A percentile compares a stretch with the other conserved stretches of the same genome.
Conservation (phyloP, 2,888 invertebrate genomes). For the Toxonevra muliebris region DNA sequence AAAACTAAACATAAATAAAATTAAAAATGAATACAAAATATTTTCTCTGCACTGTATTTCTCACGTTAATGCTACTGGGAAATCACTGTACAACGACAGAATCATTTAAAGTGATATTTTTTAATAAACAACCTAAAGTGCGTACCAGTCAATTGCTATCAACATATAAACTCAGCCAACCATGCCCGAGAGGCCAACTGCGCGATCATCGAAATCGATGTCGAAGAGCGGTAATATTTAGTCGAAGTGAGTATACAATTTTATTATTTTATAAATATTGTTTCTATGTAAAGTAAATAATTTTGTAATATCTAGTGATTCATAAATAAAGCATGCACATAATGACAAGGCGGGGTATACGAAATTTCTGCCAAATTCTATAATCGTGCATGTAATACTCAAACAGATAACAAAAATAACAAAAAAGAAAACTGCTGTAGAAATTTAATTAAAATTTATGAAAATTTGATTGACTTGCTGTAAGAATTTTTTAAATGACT, state of each 20-base stretch:
- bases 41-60: slow-evolving; percentile 30
- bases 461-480: no score
- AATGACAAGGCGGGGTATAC: no score
- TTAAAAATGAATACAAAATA: slow-evolving; percentile 9
- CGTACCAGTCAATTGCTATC: slow-evolving; percentile 52
- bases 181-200: slow-evolving; percentile 54
- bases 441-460: no score
- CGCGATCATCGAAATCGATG: slow-evolving; percentile 58
- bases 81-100: slow-evolving; percentile 37
- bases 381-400: no score
- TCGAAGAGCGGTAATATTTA: slow-evolving; percentile 52
- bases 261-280: background rate
- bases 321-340: no score
- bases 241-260: slow-evolving; percentile 41
- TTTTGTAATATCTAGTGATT: no score
- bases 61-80: slow-evolving; percentile 42
- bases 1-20: background rate
- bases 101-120: slow-evolving; percentile 53
- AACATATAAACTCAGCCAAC: slow-evolving; percentile 42
- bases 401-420: no score
- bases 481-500: no score
- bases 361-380: no score
- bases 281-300: background rate
- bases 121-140: slow-evolving; percentile 43
- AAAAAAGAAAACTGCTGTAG: no score